Conservation (phyloP, 2,113 vertebrate species). For the Peromyscus maniculatus region DNA sequence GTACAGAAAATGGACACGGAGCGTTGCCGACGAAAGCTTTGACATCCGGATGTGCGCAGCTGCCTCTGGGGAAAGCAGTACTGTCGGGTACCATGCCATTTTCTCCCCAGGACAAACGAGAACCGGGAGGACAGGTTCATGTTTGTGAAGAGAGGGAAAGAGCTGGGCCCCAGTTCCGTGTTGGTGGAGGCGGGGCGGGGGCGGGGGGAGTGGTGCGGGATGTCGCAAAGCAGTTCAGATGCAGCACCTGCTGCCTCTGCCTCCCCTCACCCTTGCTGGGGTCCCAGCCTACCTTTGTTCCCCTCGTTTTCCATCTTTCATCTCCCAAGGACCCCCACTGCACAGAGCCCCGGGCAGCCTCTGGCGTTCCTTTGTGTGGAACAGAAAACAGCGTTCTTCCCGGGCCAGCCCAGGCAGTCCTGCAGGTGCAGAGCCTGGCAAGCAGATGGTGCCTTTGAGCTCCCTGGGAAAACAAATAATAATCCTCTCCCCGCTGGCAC, state of each 20-base stretch:
- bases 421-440: slow-evolving; percentile 67
- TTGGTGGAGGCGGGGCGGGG: background rate
- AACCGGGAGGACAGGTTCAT: slow-evolving; percentile 1
- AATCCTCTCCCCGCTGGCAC: background rate
- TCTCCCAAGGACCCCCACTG: slow-evolving; percentile 38
- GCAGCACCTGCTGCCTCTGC: background rate
- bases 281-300: slow-evolving; percentile 66
- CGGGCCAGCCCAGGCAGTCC: slow-evolving; percentile 10
- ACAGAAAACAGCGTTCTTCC: slow-evolving; percentile 19
- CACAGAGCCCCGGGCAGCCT: slow-evolving; percentile 21
- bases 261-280: background rate
- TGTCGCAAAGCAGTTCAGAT: background rate
- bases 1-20: background rate
- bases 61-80: background rate
- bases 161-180: background rate
- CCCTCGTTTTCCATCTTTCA: slow-evolving; percentile 4
- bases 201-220: background rate
- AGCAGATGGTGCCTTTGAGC: slow-evolving; percentile 74
- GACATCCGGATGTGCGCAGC: background rate
- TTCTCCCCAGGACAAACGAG: slow-evolving; percentile 19
- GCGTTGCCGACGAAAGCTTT: background rate
- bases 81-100: background rate
- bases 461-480: background rate
- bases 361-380: slow-evolving; percentile 57
- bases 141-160: slow-evolving; percentile 15